These are phyloP conservation scores for Chloroclystis v-ata DNA, from an alignment of 2,888 invertebrate genomes.

Conservation along the genomic window DNA sequence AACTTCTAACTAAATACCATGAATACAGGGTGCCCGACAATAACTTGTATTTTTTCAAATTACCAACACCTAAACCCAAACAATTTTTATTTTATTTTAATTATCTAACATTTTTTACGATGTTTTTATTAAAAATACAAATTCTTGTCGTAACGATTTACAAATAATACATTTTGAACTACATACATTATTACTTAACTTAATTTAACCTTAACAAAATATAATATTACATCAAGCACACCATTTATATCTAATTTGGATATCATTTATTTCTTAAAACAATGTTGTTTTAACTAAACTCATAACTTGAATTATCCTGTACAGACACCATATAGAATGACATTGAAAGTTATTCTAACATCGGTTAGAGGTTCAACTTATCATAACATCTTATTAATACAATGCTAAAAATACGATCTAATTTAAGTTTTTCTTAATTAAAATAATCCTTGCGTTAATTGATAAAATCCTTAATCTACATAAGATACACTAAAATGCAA, in stretches of 20 bases:
- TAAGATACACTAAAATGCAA: constrained; percentile 22
- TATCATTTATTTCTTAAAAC: constrained; percentile 6
- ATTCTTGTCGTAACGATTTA: constrained; percentile 11
- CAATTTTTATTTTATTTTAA: no score
- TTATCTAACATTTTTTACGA: no score
- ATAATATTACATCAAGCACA: constrained; percentile 8
- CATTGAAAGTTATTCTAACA: no score
- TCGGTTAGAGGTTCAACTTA: background rate
- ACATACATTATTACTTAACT: constrained; percentile 12
- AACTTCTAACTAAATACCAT: constrained; percentile 27
- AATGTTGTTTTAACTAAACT: background rate
- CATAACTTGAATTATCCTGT: no score
- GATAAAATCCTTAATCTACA: background rate
- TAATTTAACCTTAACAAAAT: constrained; percentile 14
- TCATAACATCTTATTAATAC: background rate
- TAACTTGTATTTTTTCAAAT: constrained; percentile 1
- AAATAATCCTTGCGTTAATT: no score
- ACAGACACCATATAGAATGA: no score
- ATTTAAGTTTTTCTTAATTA: no score
- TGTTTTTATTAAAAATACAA: constrained; percentile 5
- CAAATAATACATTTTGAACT: constrained; percentile 26
- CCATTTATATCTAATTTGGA: constrained; percentile 21
- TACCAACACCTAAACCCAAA: background rate
- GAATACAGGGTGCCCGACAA: constrained; percentile 11
- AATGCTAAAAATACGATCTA: background rate